These are phyloP conservation scores for Anagrus nilaparvatae DNA, from an alignment of 1,140 invertebrate species.

Conservation along the genomic window DNA sequence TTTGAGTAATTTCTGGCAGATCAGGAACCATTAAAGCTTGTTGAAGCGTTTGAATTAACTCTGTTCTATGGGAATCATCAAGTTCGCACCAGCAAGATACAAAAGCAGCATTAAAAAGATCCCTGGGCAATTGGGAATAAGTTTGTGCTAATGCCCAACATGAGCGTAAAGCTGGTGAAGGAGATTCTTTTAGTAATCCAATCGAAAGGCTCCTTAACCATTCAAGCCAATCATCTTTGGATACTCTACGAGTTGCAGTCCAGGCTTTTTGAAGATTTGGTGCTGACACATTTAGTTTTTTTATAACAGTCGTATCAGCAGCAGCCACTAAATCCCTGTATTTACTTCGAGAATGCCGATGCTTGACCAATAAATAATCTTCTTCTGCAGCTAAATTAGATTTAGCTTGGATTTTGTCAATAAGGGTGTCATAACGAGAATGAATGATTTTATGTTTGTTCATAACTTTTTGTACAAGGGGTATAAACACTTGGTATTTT, in stretches of 20 bases:
- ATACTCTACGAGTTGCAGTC: slow-evolving; percentile 80
- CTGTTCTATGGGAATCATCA: slow-evolving; percentile 67
- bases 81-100: slow-evolving; percentile 98
- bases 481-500: slow-evolving; percentile 87
- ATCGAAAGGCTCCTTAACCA: slow-evolving; percentile 89
- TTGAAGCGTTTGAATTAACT: slow-evolving; percentile 78
- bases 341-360: slow-evolving; percentile 47
- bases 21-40: slow-evolving; percentile 87
- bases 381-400: slow-evolving; percentile 50
- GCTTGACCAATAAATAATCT: slow-evolving; percentile 46
- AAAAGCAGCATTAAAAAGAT: slow-evolving; percentile 97
- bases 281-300: slow-evolving; percentile 71
- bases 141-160: slow-evolving; percentile 88
- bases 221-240: slow-evolving; percentile 97
- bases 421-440: slow-evolving; percentile 67
- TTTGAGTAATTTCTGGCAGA: slow-evolving; percentile 94
- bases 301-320: slow-evolving; percentile 60
- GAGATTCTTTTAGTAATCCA: slow-evolving; percentile 89
- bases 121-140: slow-evolving; percentile 85
- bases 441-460: slow-evolving; percentile 74
- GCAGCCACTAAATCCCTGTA: slow-evolving; percentile 40
- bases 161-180: slow-evolving; percentile 82
- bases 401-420: slow-evolving; percentile 54
- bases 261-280: slow-evolving; percentile 79
- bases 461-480: slow-evolving; percentile 78